These are phyloP conservation scores for Forbesichthys agassizii DNA, from an alignment of 2,113 vertebrate genomes.

Conservation along the genomic window DNA sequence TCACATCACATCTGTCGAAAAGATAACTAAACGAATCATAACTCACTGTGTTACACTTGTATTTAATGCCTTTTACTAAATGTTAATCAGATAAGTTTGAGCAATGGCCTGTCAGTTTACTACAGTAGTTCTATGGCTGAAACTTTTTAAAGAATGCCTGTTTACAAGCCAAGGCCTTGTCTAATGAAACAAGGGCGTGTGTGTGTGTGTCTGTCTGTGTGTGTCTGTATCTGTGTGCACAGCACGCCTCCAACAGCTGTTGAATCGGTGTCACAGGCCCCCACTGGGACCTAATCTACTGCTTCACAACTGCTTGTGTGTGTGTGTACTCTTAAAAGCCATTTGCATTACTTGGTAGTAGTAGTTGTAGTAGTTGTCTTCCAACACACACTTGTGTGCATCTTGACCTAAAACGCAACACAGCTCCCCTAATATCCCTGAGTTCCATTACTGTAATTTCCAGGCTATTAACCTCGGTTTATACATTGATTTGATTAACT, in stretches of 20 bases:
- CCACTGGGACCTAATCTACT: conserved; percentile 61
- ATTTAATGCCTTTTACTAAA: conserved; percentile 1
- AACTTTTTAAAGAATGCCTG: conserved; percentile 48
- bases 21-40: not conserved
- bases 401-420: too few relatives aligned
- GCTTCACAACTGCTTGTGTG: conserved; percentile 30
- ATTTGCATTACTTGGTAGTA: conserved; percentile 56
- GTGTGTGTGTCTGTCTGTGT: conserved; percentile 1
- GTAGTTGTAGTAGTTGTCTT: too few relatives aligned
- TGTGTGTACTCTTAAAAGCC: conserved; percentile 47
- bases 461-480: too few relatives aligned
- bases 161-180: conserved; percentile 42
- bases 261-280: conserved; percentile 61
- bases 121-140: not conserved
- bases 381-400: not conserved
- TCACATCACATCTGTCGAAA: not conserved
- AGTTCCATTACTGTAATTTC: too few relatives aligned
- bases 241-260: conserved; percentile 60
- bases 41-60: not conserved
- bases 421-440: too few relatives aligned
- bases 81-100: conserved; percentile 9
- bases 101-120: not conserved
- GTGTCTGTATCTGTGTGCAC: conserved; percentile 12
- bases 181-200: conserved; percentile 36
- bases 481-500: too few relatives aligned